Base-by-base conservation (phyloP, 2,888 invertebrate species). In the Synergus laeviventris region DNA sequence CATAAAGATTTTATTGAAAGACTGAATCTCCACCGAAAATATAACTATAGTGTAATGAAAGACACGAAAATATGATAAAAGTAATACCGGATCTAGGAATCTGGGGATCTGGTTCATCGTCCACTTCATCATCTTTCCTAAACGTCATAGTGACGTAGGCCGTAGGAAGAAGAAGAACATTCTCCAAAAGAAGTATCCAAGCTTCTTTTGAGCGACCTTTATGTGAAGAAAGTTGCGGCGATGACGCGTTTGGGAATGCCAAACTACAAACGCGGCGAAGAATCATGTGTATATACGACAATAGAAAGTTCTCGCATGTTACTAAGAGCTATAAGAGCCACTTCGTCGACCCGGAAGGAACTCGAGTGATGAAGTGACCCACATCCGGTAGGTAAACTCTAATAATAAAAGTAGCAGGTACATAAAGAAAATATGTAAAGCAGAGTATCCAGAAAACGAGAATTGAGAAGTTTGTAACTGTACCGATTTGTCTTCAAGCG, bases 321-420 rank as follows among this genome's bases (percentile, higher is more conserved):
- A 74, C 61, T 64, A 2, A 31, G 31, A 31, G 31, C 31, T 31
- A n/a, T n/a, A 56, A 70, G 80, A 79, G 79, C 79, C 75, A 79
- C 79, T 79, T 74, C 76, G 76, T 77, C 86, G 89, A 90, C 87
- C 88, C 89, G 89, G 89, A 89, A 89, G 89, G 86, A 88, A 86
- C 86, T 81, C 78, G 80, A 84, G 84, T 86, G 85, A 86, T 86
- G 82, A 84, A 86, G 78, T 88, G 89, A 89, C 90, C 90, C 86
- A 88, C 87, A 88, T 90, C 86, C 84, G 80, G 79, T 76, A 74
- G 62, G 31, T 60, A 24, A 18, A 60, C 12, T 24, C 8, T n/a
- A 14, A 21, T 2, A 31, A 60, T 24, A 59, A 21, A 59, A 31
- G 5, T 4, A 31, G 31, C n/a, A 59, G 9, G 59, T 18, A 59